Evolutionary conservation across 2,113 vertebrate genomes (phyloP).

Genomic region (Alligator mississippiensis): DNA sequence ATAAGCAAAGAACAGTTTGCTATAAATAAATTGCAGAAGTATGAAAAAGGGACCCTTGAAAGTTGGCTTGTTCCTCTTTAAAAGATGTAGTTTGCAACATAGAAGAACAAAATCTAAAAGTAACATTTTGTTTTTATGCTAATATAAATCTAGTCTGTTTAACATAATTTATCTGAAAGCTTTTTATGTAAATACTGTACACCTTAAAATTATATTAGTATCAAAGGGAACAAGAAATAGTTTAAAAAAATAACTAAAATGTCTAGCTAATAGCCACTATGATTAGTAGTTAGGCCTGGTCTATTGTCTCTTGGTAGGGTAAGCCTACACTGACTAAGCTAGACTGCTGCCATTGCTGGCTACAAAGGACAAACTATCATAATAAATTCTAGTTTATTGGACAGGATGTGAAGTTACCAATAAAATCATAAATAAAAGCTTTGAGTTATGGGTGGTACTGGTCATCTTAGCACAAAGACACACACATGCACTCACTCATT

Average conservation of each 20-base stretch:
- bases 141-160: not conserved
- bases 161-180: not conserved
- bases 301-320: not conserved
- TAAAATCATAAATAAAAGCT: no score
- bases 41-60: conserved; percentile 44
- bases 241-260: not conserved
- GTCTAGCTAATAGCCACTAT: not conserved
- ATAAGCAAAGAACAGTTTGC: conserved; percentile 47
- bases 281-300: not conserved
- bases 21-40: conserved; percentile 61
- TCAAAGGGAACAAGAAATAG: not conserved
- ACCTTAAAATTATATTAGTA: not conserved
- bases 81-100: not conserved
- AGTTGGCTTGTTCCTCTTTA: conserved; percentile 47
- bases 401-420: no score
- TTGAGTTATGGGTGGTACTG: no score
- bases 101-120: not conserved
- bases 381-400: no score
- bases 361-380: no score
- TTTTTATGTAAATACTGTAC: not conserved
- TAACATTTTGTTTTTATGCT: not conserved
- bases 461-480: no score
- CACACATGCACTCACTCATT: no score
- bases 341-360: no score
- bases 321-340: not conserved